Percentiles rank a stretch among this genome's conserved stretches.
Evolutionary conservation across 2,797 vertebrate genomes (phyloP).

Genomic region (Lepilemur septentrionalis): DNA sequence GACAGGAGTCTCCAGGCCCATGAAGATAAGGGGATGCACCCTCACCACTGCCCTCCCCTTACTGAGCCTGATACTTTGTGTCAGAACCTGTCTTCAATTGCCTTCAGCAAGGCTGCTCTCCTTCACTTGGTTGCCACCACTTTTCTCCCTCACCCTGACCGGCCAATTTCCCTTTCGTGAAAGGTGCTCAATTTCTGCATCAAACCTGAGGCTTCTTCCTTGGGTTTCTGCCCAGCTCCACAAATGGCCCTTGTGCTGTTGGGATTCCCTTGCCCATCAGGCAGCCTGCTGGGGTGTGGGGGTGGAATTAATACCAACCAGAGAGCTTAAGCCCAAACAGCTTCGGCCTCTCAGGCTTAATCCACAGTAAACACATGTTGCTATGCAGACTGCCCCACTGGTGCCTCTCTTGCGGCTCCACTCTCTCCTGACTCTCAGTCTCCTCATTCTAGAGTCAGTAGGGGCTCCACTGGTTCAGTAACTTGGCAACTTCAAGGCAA

Average conservation of each 20-base stretch:
- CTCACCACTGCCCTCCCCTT: background rate
- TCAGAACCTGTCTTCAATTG: background rate
- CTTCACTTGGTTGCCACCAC: background rate
- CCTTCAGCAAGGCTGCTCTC: background rate
- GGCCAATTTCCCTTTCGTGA: background rate
- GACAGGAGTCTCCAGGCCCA: background rate
- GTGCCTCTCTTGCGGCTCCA: background rate
- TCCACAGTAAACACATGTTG: background rate
- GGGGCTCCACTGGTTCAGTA: background rate
- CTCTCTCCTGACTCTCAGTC: background rate
- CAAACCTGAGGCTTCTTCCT: background rate
- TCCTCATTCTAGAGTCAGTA: background rate
- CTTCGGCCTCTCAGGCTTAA: background rate
- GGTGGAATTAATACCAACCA: background rate
- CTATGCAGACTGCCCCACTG: background rate
- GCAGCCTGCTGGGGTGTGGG: background rate
- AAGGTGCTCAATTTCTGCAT: background rate
- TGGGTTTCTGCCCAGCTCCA: fast-evolving
- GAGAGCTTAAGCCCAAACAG: background rate
- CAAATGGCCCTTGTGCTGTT: background rate
- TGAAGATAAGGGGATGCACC: background rate
- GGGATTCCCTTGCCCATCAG: background rate
- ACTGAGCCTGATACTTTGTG: background rate
- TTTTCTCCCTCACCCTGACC: background rate
- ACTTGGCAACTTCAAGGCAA: background rate